phyloP scores from a whole-genome alignment of 2,888 invertebrate species.

The Eupithecia subfuscata region DNA sequence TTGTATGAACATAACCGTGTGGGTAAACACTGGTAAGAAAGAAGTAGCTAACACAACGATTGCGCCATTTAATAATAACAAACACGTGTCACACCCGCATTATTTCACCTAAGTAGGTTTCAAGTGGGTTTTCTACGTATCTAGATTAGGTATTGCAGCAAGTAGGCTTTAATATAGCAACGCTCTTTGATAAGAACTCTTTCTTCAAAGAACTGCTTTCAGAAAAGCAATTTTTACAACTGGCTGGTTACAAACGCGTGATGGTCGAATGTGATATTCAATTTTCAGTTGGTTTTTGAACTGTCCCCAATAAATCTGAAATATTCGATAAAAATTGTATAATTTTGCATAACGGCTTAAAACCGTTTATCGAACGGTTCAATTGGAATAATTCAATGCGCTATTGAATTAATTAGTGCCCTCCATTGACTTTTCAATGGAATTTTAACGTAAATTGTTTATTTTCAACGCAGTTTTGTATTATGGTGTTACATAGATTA shows the following conservation, averaged over 20 bases:
- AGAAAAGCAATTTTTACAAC: not conserved
- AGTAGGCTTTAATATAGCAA: not conserved
- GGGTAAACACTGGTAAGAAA: not conserved
- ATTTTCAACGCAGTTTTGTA: not conserved
- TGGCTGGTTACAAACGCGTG: not conserved
- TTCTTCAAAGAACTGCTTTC: not conserved
- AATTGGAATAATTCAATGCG: conserved; percentile 40
- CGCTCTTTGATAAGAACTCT: not conserved
- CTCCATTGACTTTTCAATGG: conserved; percentile 38
- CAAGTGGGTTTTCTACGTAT: not conserved
- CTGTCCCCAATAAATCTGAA: not conserved
- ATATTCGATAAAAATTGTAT: conserved; percentile 16
- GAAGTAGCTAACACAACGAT: not conserved
- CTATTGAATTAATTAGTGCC: conserved; percentile 48
- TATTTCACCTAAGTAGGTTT: not conserved
- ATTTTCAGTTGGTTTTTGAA: not conserved
- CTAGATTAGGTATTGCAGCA: not conserved
- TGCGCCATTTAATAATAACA: not conserved
- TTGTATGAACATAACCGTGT: not conserved
- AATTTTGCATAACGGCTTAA: conserved; percentile 38
- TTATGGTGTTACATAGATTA: not conserved
- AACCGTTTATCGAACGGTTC: conserved; percentile 41
- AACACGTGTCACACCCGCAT: not conserved
- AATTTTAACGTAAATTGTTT: conserved; percentile 37
- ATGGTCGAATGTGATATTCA: not conserved